Conservation (phyloP, 2,113 vertebrate species). For the Channa maculata region DNA sequence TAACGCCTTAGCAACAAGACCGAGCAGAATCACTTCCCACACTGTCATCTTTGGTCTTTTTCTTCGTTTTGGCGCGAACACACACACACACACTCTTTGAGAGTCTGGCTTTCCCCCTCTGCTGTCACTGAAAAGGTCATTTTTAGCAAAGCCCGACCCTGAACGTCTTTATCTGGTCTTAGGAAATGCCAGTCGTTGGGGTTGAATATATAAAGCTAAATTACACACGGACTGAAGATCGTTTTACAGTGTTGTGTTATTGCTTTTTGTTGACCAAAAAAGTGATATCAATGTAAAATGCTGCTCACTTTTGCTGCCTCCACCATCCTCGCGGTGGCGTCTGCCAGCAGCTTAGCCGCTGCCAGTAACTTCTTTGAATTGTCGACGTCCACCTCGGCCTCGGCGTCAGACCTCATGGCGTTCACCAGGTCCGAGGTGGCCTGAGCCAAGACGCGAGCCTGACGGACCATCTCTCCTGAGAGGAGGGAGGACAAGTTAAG, state of each 20-base stretch:
- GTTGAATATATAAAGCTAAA: neutral
- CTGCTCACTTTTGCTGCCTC: conserved; percentile 94
- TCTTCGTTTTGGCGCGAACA: neutral
- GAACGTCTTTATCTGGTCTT: conserved; percentile 3
- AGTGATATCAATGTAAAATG: no score
- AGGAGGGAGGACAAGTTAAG: neutral
- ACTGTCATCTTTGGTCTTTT: neutral
- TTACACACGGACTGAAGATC: neutral
- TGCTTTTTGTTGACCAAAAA: neutral
- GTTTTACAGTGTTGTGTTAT: neutral
- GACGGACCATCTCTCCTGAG: conserved; percentile 97
- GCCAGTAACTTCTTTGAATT: conserved; percentile 98
- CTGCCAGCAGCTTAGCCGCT: conserved; percentile 94
- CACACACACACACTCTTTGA: no score
- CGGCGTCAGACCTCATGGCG: conserved; percentile 96
- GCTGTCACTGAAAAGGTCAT: conserved; percentile 43
- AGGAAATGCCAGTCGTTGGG: conserved; percentile 8
- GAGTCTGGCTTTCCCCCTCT: neutral
- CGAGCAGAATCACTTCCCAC: neutral
- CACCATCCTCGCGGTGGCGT: conserved; percentile 98
- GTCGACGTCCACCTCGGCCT: conserved; percentile 96
- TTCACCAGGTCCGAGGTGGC: conserved; percentile 97
- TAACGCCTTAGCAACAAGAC: neutral
- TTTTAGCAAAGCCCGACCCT: neutral
- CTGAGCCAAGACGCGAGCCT: conserved; percentile 95